A percentile compares a stretch with the other conserved stretches of the same genome.
phyloP scores from a whole-genome alignment of 2,888 invertebrate genomes.

The Harpalus rubripes region DNA sequence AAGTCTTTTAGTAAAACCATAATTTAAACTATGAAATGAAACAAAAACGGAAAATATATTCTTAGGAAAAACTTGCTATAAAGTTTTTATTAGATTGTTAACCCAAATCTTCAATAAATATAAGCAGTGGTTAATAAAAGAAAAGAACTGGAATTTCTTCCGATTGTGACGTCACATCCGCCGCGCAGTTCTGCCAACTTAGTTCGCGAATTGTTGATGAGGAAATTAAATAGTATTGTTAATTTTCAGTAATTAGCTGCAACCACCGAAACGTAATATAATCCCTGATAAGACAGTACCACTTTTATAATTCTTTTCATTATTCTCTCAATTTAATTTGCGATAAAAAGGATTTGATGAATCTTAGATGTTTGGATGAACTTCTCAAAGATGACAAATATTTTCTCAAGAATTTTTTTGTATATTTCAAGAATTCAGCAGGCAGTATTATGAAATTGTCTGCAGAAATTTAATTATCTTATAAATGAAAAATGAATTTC shows the following conservation, averaged over 20 bases:
- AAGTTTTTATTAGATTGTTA: conserved; percentile 19
- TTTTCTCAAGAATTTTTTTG: background rate
- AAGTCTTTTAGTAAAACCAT: background rate
- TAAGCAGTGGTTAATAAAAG: too few relatives aligned
- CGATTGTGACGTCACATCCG: conserved; percentile 34
- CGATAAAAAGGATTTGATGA: conserved; percentile 2
- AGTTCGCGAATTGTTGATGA: conserved; percentile 44
- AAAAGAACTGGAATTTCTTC: conserved; percentile 10
- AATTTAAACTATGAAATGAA: background rate
- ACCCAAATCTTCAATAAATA: conserved; percentile 6
- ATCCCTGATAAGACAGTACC: background rate
- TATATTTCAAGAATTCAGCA: background rate
- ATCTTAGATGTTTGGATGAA: background rate
- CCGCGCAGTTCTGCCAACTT: conserved; percentile 32
- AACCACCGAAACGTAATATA: too few relatives aligned
- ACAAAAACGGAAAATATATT: too few relatives aligned
- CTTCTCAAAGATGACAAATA: background rate
- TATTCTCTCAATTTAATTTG: background rate
- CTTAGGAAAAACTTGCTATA: background rate
- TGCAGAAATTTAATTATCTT: conserved; percentile 36
- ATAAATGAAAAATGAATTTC: conserved; percentile 55
- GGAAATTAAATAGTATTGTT: conserved; percentile 44
- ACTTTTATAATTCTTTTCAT: background rate
- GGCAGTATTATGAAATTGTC: conserved; percentile 18
- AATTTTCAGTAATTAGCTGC: conserved; percentile 44